Evolutionary conservation across 2,113 vertebrate species (phyloP), one percentile per base, ranked within the genome.

Genomic region (Promerops cafer): DNA sequence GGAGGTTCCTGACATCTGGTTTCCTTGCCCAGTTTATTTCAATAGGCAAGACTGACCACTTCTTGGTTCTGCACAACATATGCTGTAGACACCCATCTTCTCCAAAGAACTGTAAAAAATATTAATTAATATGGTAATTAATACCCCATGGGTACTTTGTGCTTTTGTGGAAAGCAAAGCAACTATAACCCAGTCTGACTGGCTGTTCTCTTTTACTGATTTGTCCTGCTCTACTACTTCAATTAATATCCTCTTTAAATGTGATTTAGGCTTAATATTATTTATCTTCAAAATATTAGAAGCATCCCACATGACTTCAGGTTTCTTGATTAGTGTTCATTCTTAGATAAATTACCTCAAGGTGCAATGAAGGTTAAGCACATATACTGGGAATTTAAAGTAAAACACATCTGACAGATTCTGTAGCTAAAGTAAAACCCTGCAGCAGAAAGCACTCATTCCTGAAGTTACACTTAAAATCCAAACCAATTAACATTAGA

Each of bases 81-180:
- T 53, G 49, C 44, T 79, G 37, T 23, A 74, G 49, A 83, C n/a
- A 86, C 42, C 30, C 35, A 53, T 74, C 68, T 74, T 92, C 79
- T 75, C 56, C 35, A 69, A 90, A 83, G 54, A 63, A 70, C 11
- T 77, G 52, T 59, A 57, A 86, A 94, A 86, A 49, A 13, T 39
- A 75, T 72, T 79, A 76, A 93, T 88, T 83, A 74, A 65, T 82
- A 86, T 53, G 74, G n/a, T 93, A 93, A 89, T 85, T 45, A 81
- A 61, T 65, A 71, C 20, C 39, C 65, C 1, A 7, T 60, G 52
- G 33, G 33, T 81, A 45, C 71, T 90, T n/a, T 68, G 50, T 78
- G 49, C 60, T 87, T 88, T 80, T 59, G 56, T 93, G 49, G 79
- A 90, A 94, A 83, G 85, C 93, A 88, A 77, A 90, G 79, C 44